Evolutionary conservation across 2,888 invertebrate genomes (phyloP), one percentile per base, ranked within the genome.

Genomic region (Scrobipalpa atriplicella): DNA sequence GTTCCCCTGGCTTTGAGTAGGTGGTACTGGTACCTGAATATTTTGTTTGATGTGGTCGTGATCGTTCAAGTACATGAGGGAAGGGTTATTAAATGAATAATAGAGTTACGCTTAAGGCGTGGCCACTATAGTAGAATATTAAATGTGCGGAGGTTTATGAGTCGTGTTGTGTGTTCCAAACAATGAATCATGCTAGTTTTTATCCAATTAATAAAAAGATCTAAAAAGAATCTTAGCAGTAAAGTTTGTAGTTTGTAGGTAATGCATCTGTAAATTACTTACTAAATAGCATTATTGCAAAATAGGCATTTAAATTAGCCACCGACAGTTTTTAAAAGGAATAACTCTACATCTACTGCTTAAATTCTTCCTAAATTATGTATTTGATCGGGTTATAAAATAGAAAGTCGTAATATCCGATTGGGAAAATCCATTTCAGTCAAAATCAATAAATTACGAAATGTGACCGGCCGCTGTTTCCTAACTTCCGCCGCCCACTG

Each of bases 401-500:
- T 58, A 58, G 58, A 58, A 58, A 58, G 16, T n/a, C 2, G 38
- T n/a, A 38, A 29, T 36, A 11, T n/a, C n/a, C 36, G 9, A 62
- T 19, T 41, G 18, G 43, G 38, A 47, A 61, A 66, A 66, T 43
- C 52, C 52, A 60, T 60, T 19, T 66, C 52, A 54, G 66, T n/a
- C 54, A 61, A 66, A 78, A 83, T 83, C 84, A 74, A 84, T 85
- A 80, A 80, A 69, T 83, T 82, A 78, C 80, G 76, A 83, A 82
- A 83, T 76, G 71, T 72, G 73, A 72, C 71, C 73, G 75, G 74
- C 71, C 74, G 66, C 67, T 41, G 75, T 85, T 79, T 80, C 84
- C 73, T 76, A 85, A 84, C 79, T 80, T 83, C 81, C 82, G 79
- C 79, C 81, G 77, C 84, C 85, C 84, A 85, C 85, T 66, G 67